A percentile compares a stretch with the other conserved stretches of the same genome.
These are phyloP conservation scores for Trogon surrucura DNA, from an alignment of 2,113 vertebrate species.

Conservation along the genomic window DNA sequence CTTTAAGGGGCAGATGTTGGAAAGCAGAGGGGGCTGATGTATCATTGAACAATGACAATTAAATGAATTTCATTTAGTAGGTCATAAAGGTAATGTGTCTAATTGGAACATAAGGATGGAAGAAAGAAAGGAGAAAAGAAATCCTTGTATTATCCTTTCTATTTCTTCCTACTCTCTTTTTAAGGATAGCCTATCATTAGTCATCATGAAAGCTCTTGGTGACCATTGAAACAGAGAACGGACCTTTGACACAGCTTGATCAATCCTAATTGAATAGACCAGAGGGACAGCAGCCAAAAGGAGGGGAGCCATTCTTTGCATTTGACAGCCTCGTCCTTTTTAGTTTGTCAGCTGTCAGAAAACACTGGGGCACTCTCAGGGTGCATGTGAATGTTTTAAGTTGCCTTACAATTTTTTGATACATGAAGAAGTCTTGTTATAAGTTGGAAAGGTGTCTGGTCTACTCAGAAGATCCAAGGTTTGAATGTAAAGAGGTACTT, in stretches of 20 bases:
- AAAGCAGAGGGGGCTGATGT: background rate
- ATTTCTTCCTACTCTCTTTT: slow-evolving; percentile 16
- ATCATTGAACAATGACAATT: slow-evolving; percentile 38
- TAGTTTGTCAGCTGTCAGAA: slow-evolving; percentile 73
- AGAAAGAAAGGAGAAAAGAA: background rate
- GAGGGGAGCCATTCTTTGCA: slow-evolving; percentile 63
- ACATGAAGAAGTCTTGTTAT: background rate
- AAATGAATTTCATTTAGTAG: slow-evolving; percentile 26
- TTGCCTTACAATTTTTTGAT: background rate
- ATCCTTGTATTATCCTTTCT: background rate
- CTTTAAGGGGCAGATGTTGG: background rate
- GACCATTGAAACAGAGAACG: slow-evolving; percentile 63
- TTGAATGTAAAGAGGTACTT: rapidly evolving
- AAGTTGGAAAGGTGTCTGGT: background rate
- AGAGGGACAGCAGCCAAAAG: slow-evolving; percentile 73
- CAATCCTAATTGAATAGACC: slow-evolving; percentile 78
- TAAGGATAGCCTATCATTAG: slow-evolving; percentile 59
- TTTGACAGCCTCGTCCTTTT: slow-evolving; percentile 72
- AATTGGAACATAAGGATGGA: slow-evolving; percentile 28
- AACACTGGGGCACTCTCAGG: slow-evolving; percentile 33
- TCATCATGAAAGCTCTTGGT: slow-evolving; percentile 71
- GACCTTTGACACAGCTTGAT: slow-evolving; percentile 77
- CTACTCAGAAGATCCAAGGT: background rate
- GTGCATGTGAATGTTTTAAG: background rate
- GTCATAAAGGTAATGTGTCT: slow-evolving; percentile 29